These are phyloP conservation scores for Slavum lentiscoides DNA, from an alignment of 2,888 invertebrate genomes.

Conservation along the genomic window DNA sequence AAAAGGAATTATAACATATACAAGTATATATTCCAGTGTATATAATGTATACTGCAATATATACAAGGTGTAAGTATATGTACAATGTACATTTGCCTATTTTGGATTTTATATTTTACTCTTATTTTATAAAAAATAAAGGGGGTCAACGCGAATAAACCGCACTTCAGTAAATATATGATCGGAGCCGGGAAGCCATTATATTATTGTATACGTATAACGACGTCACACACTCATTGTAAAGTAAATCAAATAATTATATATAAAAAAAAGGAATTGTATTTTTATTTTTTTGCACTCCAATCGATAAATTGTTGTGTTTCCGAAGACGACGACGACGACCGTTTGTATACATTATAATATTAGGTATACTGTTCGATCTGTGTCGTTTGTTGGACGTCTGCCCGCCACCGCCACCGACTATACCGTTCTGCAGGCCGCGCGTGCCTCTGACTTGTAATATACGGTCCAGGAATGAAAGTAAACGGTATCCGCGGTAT, in stretches of 20 bases:
- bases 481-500: conserved; percentile 36
- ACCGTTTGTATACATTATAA: neutral
- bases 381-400: conserved; percentile 5
- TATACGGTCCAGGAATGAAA: conserved; percentile 43
- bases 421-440: neutral
- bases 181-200: too few relatives aligned
- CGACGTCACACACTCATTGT: neutral
- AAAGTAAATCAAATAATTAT: neutral
- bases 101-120: too few relatives aligned
- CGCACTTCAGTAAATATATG: too few relatives aligned
- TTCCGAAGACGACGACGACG: neutral
- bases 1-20: too few relatives aligned
- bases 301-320: conserved; percentile 39
- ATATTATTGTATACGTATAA: too few relatives aligned
- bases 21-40: too few relatives aligned
- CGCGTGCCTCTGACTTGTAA: conserved; percentile 44
- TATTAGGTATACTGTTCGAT: neutral
- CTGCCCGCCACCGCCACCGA: neutral
- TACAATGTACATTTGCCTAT: too few relatives aligned
- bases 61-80: too few relatives aligned
- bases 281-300: neutral
- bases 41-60: too few relatives aligned
- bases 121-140: too few relatives aligned
- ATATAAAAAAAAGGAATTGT: too few relatives aligned
- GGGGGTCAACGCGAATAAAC: too few relatives aligned